Evolutionary conservation across 2,113 vertebrate species (phyloP).

Genomic region (Muntiacus muntjak): DNA sequence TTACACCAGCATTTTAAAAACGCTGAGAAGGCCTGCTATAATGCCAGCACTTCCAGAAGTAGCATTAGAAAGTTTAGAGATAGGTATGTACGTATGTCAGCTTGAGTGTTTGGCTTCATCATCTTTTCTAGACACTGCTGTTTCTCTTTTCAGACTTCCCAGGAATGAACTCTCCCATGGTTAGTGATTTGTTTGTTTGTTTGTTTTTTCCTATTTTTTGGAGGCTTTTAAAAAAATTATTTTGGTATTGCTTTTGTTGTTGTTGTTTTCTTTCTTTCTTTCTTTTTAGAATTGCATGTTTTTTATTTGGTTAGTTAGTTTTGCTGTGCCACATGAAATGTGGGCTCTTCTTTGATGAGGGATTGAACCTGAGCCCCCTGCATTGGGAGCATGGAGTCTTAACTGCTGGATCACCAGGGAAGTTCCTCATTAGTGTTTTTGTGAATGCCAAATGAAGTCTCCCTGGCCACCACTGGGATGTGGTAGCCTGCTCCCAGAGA

Average conservation of each 20-base stretch:
- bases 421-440: background rate
- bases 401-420: background rate
- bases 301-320: background rate
- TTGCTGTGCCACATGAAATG: background rate
- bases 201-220: background rate
- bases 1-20: no score
- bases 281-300: background rate
- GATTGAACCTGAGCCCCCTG: background rate
- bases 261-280: background rate
- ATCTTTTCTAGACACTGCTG: background rate
- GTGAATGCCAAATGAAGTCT: background rate
- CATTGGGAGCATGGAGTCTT: background rate
- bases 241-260: background rate
- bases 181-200: background rate
- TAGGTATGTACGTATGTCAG: fast-evolving
- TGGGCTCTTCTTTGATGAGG: background rate
- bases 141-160: background rate
- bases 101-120: background rate
- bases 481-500: background rate
- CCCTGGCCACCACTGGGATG: background rate
- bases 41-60: background rate
- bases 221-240: background rate
- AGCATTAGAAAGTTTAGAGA: background rate
- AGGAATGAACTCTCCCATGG: background rate
- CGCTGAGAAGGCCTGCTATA: background rate